Base-by-base conservation (phyloP, 2,888 invertebrate genomes). In the Endomychus coccineus region DNA sequence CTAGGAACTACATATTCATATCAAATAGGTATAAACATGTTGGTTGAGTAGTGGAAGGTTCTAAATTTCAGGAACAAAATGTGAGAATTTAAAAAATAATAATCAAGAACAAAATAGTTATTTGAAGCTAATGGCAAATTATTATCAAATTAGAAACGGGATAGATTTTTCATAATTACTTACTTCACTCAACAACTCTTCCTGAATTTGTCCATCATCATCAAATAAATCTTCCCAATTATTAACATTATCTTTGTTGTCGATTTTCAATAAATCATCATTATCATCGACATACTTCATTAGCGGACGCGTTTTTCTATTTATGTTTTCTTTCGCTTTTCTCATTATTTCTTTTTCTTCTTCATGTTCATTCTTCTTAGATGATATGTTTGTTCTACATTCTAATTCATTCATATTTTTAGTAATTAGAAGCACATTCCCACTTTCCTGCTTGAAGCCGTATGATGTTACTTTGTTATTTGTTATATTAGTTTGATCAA, bases 181-280 rank as follows among this genome's bases (percentile, higher is more conserved):
- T 46, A 56, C 57, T 43, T 58, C 51, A 40, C 50, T 50, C 23
- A 58, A 45, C 32, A 55, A 40, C 27, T 56, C 50, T 34, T 57
- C 56, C 36, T 55, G 52, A 34, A 56, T 35, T 35, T 62, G 56
- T 3, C 62, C 64, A 30, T 58, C 52, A 23, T 60, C 59, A 46
- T 60, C 55, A 46, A 63, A 62, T 35, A 66, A 53, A 48, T 64
- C 66, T 44, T 66, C 66, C 66, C 64, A 64, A 45, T 62, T 58
- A 31, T 60, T 56, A 16, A 64, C 46, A 37, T 54, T 51, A 31
- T 56, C 55, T 27, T 48, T 40, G 43, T 49, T 47, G 24, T 40
- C 54, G 37, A 58, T 58, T 31, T 48, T 45, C 33, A 61, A 45
- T 11, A 52, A 52, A 38, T 59, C 49, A 38, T 54, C 54, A 27